A percentile compares a stretch with the other conserved stretches of the same genome.
Conservation (phyloP, 2,888 invertebrate species). For the Formica aserva region DNA sequence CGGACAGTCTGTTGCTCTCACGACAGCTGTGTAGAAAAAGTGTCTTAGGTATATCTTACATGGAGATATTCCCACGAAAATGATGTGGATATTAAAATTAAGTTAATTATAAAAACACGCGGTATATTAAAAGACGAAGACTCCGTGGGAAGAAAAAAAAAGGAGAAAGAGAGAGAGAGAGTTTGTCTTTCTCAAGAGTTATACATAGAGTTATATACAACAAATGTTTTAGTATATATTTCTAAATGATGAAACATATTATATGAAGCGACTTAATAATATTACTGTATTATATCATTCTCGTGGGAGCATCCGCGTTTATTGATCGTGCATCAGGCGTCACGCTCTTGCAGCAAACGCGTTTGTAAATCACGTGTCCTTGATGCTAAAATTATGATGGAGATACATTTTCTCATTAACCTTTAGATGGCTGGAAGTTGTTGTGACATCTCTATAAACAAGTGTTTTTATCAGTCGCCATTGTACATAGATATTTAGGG, state of each 20-base stretch:
- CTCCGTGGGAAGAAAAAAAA: neutral
- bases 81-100: conserved; percentile 1
- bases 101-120: neutral
- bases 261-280: conserved; percentile 11
- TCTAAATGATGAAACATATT: neutral
- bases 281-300: conserved; percentile 34
- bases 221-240: neutral
- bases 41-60: conserved; percentile 19
- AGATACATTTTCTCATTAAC: conserved; percentile 19
- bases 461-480: neutral
- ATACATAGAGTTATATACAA: conserved; percentile 10
- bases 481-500: neutral
- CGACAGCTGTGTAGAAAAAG: neutral
- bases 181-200: neutral
- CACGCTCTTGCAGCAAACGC: conserved; percentile 22
- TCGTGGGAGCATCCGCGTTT: conserved; percentile 24
- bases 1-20: conserved; percentile 43
- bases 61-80: neutral
- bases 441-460: conserved; percentile 13
- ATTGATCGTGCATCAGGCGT: conserved; percentile 42
- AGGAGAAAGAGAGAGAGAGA: neutral
- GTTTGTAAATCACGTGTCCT: conserved; percentile 24
- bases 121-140: neutral
- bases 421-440: conserved; percentile 14
- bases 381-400: conserved; percentile 28